Base-by-base conservation (phyloP, 2,113 vertebrate species). In the Apodemus speciosus region DNA sequence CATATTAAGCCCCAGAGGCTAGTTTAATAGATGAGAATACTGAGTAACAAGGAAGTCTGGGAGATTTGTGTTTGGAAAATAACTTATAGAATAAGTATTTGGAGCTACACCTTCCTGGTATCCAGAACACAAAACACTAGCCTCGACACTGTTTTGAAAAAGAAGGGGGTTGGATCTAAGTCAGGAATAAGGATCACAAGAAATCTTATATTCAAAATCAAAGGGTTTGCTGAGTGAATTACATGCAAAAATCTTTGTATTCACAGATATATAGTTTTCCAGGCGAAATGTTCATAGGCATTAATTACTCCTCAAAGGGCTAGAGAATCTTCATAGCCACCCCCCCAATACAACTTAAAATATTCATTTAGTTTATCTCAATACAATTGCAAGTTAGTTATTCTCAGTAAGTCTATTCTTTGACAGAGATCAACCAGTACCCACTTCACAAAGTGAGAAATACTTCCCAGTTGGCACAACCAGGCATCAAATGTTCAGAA, bases 131-230 rank as follows among this genome's bases (percentile, higher is more conserved):
- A 85, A 30, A 25, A 51, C 62, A 76, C 5, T 53, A 40, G 14
- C 6, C 35, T 56, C 6, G 3, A 79, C 68, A n/a, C 27, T 27
- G 35, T 40, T 83, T 80, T 81, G 58, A 91, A 38, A 23, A 11
- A 14, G 2, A 49, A 75, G 60, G 38, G 53, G 18, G 4, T 6
- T 66, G 10, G 27, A 0, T 68, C 46, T 83, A 83, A 62, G 53
- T 90, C 46, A 73, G 71, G 40, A 89, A 38, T 73, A 60, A 90
- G 43, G 32, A 49, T 77, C 53, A 81, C 85, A 92, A 21, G 79
- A 92, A 73, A 21, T 66, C 64, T 66, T 66, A 73, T 60, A 89
- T 66, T 72, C n/a, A 72, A 40, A 23, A 0, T 40, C n/a, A 49
- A 85, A 43, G 15, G 51, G n/a, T 9, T 32, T 79, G 20, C 6